Conservation (phyloP, 64 coral and sea anemone species). For the Porites lutea region DNA sequence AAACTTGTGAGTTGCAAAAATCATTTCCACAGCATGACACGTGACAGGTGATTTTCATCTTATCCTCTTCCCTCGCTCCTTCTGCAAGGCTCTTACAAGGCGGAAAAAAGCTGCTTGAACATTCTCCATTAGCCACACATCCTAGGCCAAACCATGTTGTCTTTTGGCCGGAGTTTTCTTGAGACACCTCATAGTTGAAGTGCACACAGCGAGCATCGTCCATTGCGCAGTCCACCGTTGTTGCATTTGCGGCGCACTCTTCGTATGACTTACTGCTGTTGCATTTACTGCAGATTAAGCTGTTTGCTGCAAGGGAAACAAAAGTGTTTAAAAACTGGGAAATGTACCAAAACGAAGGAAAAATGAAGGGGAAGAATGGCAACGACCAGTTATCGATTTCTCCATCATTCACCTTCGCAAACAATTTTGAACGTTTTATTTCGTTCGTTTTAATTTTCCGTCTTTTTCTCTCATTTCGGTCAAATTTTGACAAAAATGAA, state of each 20-base stretch:
- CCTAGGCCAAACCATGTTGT: neutral
- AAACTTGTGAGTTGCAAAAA: slow-evolving; percentile 7
- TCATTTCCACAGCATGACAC: slow-evolving; percentile 2
- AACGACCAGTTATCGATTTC: no score
- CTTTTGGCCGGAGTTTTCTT: no score
- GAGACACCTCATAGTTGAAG: neutral
- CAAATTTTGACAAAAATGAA: no score
- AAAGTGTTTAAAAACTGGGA: neutral
- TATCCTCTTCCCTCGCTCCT: neutral
- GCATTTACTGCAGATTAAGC: neutral
- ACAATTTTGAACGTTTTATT: no score
- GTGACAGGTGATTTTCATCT: neutral
- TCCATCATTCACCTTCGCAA: no score
- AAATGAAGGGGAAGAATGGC: no score
- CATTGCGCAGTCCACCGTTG: neutral
- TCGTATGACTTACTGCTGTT: neutral
- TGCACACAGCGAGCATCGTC: neutral
- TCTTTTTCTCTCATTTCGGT: no score
- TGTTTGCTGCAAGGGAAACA: neutral
- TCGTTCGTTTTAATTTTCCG: no score
- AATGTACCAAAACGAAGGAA: no score
- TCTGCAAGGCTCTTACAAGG: neutral
- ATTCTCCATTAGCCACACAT: neutral
- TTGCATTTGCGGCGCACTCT: neutral
- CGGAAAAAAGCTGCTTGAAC: neutral